Percentiles rank a stretch among this genome's conserved stretches.
These are phyloP conservation scores for Eulemur mongoz DNA, from an alignment of 2,797 vertebrate species.

Conservation along the genomic window DNA sequence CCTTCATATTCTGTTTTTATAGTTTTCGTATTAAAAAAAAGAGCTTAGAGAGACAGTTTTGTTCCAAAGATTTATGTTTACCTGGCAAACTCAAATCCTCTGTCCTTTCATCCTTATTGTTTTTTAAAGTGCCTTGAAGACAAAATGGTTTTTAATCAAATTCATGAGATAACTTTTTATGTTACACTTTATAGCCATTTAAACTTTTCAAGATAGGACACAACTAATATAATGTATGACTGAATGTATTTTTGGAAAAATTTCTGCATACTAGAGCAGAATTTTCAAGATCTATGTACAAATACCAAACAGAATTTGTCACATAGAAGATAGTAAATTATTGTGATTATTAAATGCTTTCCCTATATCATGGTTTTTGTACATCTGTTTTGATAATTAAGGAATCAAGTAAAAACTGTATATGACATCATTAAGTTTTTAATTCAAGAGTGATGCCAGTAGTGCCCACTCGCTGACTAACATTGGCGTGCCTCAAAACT, in stretches of 20 bases:
- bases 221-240: constrained; percentile 53
- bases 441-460: background rate
- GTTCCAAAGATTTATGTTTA: constrained; percentile 79
- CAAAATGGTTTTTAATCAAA: constrained; percentile 78
- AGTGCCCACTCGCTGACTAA: background rate
- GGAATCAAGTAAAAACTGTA: background rate
- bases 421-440: background rate
- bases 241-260: constrained; percentile 46
- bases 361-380: background rate
- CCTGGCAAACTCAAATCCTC: constrained; percentile 60
- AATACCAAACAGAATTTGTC: constrained; percentile 3
- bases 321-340: background rate
- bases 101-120: constrained; percentile 71
- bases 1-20: constrained; percentile 70
- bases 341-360: constrained; percentile 9
- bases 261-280: background rate
- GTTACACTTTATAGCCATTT: constrained; percentile 75
- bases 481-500: background rate
- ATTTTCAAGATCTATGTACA: background rate
- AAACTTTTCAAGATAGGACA: constrained; percentile 68
- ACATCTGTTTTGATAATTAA: background rate
- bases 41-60: constrained; percentile 70
- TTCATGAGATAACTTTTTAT: constrained; percentile 76
- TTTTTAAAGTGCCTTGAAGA: constrained; percentile 73
- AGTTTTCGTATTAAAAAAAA: constrained; percentile 65